Percentiles rank a stretch among this genome's conserved stretches.
phyloP scores from a whole-genome alignment of 1,140 invertebrate species.

The Colletes gigas region DNA sequence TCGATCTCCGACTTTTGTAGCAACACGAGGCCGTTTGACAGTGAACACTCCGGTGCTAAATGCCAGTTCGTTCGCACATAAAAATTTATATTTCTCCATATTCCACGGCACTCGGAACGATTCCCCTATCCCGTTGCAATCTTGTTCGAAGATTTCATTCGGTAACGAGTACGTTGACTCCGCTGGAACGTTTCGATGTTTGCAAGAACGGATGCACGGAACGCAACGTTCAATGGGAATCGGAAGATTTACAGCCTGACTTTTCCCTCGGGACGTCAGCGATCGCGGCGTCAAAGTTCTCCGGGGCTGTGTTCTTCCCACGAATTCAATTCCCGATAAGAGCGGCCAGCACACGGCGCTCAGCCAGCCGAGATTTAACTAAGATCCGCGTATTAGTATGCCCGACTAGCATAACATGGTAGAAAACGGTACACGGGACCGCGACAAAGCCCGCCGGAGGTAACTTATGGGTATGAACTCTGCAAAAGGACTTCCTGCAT shows the following conservation, averaged over 20 bases:
- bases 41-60: too few species aligned
- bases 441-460: conserved; percentile 44
- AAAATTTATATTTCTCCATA: background rate
- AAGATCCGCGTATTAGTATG: conserved; percentile 47
- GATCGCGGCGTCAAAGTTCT: background rate
- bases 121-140: background rate
- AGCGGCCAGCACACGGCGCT: background rate
- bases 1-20: too few species aligned
- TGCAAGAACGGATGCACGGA: background rate
- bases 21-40: too few species aligned
- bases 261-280: background rate
- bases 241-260: background rate
- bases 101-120: background rate
- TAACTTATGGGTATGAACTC: conserved; percentile 55
- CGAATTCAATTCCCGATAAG: conserved; percentile 46
- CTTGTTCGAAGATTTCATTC: background rate
- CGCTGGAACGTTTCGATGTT: background rate
- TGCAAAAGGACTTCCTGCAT: conserved; percentile 52
- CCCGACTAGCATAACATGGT: conserved; percentile 37
- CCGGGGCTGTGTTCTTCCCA: conserved; percentile 35
- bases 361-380: conserved; percentile 32
- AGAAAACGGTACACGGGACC: conserved; percentile 41
- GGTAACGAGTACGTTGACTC: background rate
- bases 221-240: background rate
- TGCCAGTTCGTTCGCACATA: background rate